Percentiles rank a stretch among this genome's conserved stretches.
Conservation (phyloP, 2,797 vertebrate species). For the Masticophis lateralis region DNA sequence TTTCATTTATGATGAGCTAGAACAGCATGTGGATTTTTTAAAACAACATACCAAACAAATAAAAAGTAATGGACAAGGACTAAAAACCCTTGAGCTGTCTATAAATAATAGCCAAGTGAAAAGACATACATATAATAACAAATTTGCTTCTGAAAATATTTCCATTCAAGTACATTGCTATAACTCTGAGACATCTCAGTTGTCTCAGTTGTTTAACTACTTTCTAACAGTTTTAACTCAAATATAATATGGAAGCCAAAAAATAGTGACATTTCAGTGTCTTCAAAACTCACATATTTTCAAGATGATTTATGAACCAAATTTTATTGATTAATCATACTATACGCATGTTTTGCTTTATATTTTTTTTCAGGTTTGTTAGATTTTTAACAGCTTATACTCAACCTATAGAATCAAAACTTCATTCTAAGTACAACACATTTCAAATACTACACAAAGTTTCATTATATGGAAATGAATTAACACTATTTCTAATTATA, state of each 20-base stretch:
- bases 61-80: not conserved
- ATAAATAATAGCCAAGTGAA: not conserved
- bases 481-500: not conserved
- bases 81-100: not conserved
- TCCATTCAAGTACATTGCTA: conserved; percentile 5
- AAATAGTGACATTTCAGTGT: not conserved
- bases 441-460: not conserved
- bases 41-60: not conserved
- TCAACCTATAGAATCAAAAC: not conserved
- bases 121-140: not conserved
- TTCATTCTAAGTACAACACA: not conserved
- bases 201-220: not conserved
- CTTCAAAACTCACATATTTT: not conserved
- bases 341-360: not conserved
- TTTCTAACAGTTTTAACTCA: not conserved
- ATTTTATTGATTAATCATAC: not conserved
- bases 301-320: not conserved
- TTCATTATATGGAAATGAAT: not conserved
- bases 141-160: not conserved
- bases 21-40: not conserved
- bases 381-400: not conserved
- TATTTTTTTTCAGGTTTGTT: not conserved
- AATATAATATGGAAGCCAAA: not conserved
- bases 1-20: not conserved
- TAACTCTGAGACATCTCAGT: not conserved